These are phyloP conservation scores for Silurus meridionalis DNA, from an alignment of 2,113 vertebrate species.

Conservation along the genomic window DNA sequence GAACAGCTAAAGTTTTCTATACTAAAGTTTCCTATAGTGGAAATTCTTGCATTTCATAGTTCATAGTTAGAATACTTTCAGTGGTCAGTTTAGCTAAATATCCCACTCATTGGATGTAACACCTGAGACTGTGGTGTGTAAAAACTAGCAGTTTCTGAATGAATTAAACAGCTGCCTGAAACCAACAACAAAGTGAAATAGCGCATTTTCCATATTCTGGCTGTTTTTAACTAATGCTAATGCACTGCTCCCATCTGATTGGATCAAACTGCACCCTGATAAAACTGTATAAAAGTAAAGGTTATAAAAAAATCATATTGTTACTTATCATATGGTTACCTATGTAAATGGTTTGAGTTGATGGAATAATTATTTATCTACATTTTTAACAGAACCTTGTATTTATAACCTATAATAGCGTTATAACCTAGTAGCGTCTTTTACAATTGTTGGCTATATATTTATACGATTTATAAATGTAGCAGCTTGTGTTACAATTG, in stretches of 20 bases:
- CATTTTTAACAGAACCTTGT: no score
- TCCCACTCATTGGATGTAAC: background rate
- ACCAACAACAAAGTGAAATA: background rate
- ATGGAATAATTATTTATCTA: no score
- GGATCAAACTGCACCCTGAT: background rate
- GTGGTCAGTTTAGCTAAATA: background rate
- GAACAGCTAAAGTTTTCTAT: background rate
- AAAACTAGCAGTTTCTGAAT: background rate
- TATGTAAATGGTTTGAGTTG: no score
- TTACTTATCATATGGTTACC: no score
- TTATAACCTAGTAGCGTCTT: no score
- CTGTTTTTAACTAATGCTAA: background rate
- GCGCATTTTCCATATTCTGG: background rate
- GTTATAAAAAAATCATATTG: no score
- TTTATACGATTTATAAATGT: no score
- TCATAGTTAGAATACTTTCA: no score
- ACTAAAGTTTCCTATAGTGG: no score
- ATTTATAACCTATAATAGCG: no score
- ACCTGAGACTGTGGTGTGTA: background rate
- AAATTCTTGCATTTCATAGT: background rate
- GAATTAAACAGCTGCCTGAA: background rate
- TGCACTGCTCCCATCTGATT: background rate
- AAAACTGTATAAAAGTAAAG: background rate
- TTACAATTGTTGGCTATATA: no score
- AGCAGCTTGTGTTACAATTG: background rate